Evolutionary conservation across 35 echinoderm and acorn worm species (phyloP), one percentile per base, ranked within the genome.

Genomic region (Eucidaris tribuloides): DNA sequence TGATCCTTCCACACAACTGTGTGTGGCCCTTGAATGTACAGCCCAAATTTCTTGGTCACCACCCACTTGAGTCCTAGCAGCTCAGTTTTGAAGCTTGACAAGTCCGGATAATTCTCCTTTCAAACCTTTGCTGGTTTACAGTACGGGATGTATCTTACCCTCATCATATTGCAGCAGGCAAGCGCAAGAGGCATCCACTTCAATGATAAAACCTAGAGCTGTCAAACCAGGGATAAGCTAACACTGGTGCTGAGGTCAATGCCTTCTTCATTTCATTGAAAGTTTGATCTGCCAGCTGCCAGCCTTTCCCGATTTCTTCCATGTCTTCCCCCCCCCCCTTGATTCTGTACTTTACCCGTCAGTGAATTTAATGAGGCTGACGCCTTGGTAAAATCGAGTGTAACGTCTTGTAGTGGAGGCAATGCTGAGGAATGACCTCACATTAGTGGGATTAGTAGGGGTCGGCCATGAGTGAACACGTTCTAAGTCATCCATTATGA

Each of bases 341-440:
- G 34, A 6, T 63, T 6, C 23, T 27, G 6, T 29, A 5, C 13
- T 20, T 45, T 36, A 23, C 44, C 45, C 34, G 80, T 62, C 7
- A 82, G 6, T 5, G 13, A 18, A 64, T 64, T 18, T 9, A 64
- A 31, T 23, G 80, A 57, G 4, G 15, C 30, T 17, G 52, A 52
- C 18, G 63, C 41, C 2, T 13, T 23, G 14, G 42, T 25, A 82
- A 82, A 82, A 18, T 50, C 31, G 3, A 13, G 52, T 3, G 83
- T 42, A 78, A 90, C 31, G 50, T 76, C 49, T 81, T 30, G 56
- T 86, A 90, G 46, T 85, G 35, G 81, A 84, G 0, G 81, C 88
- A 3, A 90, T 35, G 1, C 88, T 81, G 39, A 82, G 72, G 31
- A 89, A 89, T 24, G 80, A 49, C 1, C 80, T 30, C 0, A 89